A percentile compares a stretch with the other conserved stretches of the same genome.
Evolutionary conservation across 2,888 invertebrate genomes (phyloP).

Genomic region (Oscheius sp.): DNA sequence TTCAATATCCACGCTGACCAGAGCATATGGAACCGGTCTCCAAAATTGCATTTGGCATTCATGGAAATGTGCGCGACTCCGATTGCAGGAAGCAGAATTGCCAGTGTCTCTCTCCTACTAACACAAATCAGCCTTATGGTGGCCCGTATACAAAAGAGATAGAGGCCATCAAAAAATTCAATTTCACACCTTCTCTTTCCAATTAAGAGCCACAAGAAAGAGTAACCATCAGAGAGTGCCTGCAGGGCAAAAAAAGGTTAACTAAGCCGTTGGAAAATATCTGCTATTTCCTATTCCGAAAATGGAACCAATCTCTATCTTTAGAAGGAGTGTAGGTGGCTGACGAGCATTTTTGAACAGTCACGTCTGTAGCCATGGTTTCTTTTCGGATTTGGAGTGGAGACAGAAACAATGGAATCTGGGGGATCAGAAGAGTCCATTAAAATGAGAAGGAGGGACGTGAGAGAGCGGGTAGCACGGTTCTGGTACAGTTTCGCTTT

Average conservation of each 20-base stretch:
- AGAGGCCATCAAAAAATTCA: conserved; percentile 14
- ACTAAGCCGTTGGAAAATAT: background rate
- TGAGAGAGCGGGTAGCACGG: too few relatives aligned
- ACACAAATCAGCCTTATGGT: conserved; percentile 11
- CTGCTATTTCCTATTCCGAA: too few relatives aligned
- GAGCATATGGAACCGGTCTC: conserved; percentile 12
- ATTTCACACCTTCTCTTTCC: background rate
- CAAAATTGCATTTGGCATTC: conserved; percentile 30
- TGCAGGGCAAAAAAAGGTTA: conserved; percentile 8
- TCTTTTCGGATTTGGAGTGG: background rate
- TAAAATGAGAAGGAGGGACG: background rate
- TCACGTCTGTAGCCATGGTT: too few relatives aligned
- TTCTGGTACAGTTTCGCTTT: too few relatives aligned
- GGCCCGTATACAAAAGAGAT: background rate
- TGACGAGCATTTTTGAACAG: too few relatives aligned
- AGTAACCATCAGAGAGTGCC: too few relatives aligned
- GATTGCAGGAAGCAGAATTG: conserved; percentile 26
- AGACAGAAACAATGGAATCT: background rate
- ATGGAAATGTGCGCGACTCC: conserved; percentile 34
- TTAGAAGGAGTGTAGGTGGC: too few relatives aligned
- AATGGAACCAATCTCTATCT: too few relatives aligned
- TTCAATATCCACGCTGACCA: too few relatives aligned
- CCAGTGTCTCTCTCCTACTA: too few relatives aligned
- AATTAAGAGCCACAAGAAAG: background rate
- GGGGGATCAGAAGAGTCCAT: background rate